These are phyloP conservation scores for Noturus placidus DNA, from an alignment of 2,113 vertebrate genomes.

Conservation along the genomic window DNA sequence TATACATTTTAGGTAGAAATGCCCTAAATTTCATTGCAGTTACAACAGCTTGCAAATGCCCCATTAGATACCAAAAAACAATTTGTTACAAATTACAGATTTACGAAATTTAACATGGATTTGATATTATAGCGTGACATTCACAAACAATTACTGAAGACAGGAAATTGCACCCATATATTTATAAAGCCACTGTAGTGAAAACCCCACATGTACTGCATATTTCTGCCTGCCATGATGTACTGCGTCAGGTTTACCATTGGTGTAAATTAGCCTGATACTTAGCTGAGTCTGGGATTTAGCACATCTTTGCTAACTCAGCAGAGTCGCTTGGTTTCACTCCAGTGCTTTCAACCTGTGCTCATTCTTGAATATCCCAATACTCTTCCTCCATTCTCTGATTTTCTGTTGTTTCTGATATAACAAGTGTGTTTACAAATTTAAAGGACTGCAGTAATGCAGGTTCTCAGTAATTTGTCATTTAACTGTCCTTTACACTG, in stretches of 20 bases:
- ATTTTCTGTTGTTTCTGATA: neutral
- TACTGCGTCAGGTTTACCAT: slow-evolving; percentile 25
- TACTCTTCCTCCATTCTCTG: neutral
- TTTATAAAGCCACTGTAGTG: neutral
- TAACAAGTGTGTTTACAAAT: neutral
- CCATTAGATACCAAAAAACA: neutral
- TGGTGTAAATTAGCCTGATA: slow-evolving; percentile 35
- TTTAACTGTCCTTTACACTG: neutral
- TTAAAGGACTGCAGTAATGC: neutral
- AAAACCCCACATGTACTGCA: slow-evolving; percentile 11
- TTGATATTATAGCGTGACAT: neutral
- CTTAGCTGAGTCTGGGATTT: slow-evolving; percentile 28
- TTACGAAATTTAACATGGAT: neutral
- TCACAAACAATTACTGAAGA: neutral
- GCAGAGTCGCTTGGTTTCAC: slow-evolving; percentile 32
- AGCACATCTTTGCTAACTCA: slow-evolving; percentile 27
- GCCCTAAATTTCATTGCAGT: neutral
- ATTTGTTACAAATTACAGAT: neutral
- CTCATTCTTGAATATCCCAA: neutral
- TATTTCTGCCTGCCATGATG: slow-evolving; percentile 8
- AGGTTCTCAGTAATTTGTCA: neutral
- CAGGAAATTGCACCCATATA: neutral
- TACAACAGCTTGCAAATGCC: neutral
- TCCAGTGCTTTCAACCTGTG: slow-evolving; percentile 31
- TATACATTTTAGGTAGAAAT: neutral